Evolutionary conservation across 2,797 vertebrate genomes (phyloP).

Genomic region (Onychomys leucogaster): DNA sequence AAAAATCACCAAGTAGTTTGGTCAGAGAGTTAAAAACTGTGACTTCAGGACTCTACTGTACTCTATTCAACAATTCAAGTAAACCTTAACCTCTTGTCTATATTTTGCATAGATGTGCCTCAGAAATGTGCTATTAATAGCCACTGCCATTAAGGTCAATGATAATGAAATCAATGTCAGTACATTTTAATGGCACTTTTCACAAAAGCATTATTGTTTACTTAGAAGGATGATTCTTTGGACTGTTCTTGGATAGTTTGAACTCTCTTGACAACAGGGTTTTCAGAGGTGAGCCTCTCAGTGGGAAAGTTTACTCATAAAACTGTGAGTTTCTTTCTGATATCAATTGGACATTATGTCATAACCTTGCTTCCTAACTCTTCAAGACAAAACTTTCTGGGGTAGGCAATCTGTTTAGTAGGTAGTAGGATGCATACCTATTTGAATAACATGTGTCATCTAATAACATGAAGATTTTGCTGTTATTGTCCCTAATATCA

Average conservation of each 20-base stretch:
- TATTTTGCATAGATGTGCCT: conserved; percentile 48
- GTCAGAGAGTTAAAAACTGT: conserved; percentile 32
- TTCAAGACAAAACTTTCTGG: neutral
- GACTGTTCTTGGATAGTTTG: conserved; percentile 52
- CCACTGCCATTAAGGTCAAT: neutral
- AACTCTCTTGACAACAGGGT: conserved; percentile 37
- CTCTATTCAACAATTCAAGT: conserved; percentile 64
- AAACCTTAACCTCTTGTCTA: conserved; percentile 54
- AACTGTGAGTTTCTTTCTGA: conserved; percentile 42
- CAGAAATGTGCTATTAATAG: conserved; percentile 65
- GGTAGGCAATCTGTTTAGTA: neutral
- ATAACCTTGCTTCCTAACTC: conserved; percentile 41
- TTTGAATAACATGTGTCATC: neutral
- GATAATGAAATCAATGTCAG: conserved; percentile 58
- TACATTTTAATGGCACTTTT: conserved; percentile 56
- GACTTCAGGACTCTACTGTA: conserved; percentile 47
- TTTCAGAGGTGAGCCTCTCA: conserved; percentile 13
- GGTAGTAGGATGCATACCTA: neutral
- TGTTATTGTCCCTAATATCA: neutral
- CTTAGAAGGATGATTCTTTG: conserved; percentile 63
- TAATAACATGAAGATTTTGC: conserved; percentile 19
- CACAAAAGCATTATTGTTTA: conserved; percentile 74
- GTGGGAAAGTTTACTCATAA: conserved; percentile 41
- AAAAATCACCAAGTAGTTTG: conserved; percentile 41
- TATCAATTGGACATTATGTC: conserved; percentile 14